These are phyloP conservation scores for Lepeophtheirus nordmannii DNA, from an alignment of 2,888 invertebrate genomes.

Conservation along the genomic window DNA sequence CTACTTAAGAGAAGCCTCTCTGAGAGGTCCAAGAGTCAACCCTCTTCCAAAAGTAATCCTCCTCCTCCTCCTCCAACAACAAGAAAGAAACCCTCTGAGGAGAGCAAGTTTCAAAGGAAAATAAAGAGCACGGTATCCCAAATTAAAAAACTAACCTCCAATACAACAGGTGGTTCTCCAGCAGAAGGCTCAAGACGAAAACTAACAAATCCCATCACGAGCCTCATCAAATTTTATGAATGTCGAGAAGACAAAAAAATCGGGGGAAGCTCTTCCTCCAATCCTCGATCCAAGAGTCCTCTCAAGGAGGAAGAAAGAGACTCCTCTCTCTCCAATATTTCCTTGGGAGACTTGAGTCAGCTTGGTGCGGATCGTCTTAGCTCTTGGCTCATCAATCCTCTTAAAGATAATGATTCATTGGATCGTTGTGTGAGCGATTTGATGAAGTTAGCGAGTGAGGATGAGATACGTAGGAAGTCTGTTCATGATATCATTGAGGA, in stretches of 20 bases:
- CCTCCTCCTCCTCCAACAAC: not conserved
- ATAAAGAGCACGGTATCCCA: not conserved
- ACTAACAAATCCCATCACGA: slow-evolving; percentile 13
- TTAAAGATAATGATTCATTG: slow-evolving; percentile 4
- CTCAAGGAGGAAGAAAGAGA: not conserved
- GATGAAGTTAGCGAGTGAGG: slow-evolving; percentile 2
- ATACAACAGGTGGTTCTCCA: not conserved
- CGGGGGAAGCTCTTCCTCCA: no score
- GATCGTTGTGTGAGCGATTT: slow-evolving; percentile 18
- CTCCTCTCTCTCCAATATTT: not conserved
- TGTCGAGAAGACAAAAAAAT: not conserved
- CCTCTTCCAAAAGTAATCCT: no score
- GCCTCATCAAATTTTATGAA: slow-evolving; percentile 22
- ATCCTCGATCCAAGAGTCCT: not conserved
- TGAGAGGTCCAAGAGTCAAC: not conserved
- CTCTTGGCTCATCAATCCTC: slow-evolving; percentile 11
- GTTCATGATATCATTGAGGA: not conserved
- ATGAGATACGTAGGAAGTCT: not conserved
- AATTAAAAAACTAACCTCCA: not conserved
- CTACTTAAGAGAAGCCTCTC: not conserved
- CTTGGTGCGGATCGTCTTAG: slow-evolving; percentile 9
- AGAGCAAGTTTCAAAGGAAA: not conserved
- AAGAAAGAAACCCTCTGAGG: not conserved
- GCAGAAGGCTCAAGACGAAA: slow-evolving; percentile 6
- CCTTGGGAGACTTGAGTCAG: slow-evolving; percentile 1